These are phyloP conservation scores for Parnassius apollo DNA, from an alignment of 2,888 invertebrate species.

Conservation along the genomic window DNA sequence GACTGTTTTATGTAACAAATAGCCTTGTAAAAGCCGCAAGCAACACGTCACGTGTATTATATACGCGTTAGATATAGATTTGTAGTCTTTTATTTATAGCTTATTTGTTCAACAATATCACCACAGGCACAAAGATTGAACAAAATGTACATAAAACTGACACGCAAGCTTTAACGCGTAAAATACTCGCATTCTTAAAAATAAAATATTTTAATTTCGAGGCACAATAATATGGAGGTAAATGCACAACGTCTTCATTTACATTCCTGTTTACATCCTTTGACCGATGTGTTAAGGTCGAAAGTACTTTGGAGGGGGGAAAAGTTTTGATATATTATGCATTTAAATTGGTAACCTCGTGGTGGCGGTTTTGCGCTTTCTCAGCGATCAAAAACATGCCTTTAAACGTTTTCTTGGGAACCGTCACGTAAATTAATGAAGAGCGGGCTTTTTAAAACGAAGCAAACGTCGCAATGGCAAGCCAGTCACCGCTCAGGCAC, in stretches of 20 bases:
- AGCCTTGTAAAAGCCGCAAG: conserved; percentile 21
- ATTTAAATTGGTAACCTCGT: conserved; percentile 36
- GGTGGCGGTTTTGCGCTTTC: conserved; percentile 39
- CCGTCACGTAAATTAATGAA: conserved; percentile 70
- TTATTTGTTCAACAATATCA: conserved; percentile 24
- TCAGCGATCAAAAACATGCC: conserved; percentile 30
- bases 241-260: conserved; percentile 33
- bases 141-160: conserved; percentile 41
- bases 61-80: conserved; percentile 18
- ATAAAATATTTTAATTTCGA: conserved; percentile 55
- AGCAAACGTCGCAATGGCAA: conserved; percentile 42
- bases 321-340: conserved; percentile 32
- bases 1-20: conserved; percentile 18
- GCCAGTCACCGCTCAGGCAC: conserved; percentile 47
- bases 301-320: conserved; percentile 31
- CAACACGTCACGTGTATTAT: conserved; percentile 20
- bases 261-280: conserved; percentile 37
- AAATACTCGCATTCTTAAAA: conserved; percentile 55
- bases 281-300: conserved; percentile 34
- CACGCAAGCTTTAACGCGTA: conserved; percentile 56
- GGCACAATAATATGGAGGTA: conserved; percentile 50
- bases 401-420: conserved; percentile 60
- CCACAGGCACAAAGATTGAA: conserved; percentile 13
- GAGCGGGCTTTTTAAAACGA: conserved; percentile 46
- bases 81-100: conserved; percentile 15